Evolutionary conservation across 2,113 vertebrate genomes (phyloP).

Genomic region (Collichthys lucidus): DNA sequence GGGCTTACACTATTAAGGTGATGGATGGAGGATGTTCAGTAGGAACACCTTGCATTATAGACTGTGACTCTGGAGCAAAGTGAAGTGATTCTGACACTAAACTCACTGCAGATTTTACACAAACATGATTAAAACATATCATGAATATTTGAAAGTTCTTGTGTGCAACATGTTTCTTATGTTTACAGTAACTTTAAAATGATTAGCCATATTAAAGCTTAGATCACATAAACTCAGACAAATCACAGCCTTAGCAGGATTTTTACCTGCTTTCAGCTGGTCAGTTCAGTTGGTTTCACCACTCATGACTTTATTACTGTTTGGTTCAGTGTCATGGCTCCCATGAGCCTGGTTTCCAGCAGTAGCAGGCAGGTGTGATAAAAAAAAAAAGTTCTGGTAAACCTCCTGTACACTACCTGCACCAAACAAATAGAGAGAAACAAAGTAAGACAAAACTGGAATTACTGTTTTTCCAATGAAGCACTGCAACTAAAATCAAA

Average conservation of each 20-base stretch:
- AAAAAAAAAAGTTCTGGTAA: no score
- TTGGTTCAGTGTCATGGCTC: no score
- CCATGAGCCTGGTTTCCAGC: no score
- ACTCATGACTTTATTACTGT: no score
- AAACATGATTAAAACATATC: background rate
- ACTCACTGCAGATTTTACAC: background rate
- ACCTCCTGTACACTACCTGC: no score
- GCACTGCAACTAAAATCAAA: no score
- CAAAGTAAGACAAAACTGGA: no score
- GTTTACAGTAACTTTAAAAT: background rate
- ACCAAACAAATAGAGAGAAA: no score
- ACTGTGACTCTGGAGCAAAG: constrained; percentile 11
- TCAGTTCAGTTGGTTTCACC: no score
- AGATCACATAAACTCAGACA: background rate
- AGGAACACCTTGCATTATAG: constrained; percentile 35
- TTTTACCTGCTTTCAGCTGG: no score
- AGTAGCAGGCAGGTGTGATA: no score
- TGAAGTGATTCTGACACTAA: background rate
- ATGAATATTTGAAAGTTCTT: background rate
- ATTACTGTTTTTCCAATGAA: no score
- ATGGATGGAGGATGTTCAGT: constrained; percentile 54
- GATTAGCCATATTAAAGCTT: background rate
- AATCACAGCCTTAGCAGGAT: background rate
- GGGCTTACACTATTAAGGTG: constrained; percentile 59
- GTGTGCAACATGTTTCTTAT: background rate